Evolutionary conservation across 2,113 vertebrate genomes (phyloP).

Genomic region (Rhabdomys dilectus): DNA sequence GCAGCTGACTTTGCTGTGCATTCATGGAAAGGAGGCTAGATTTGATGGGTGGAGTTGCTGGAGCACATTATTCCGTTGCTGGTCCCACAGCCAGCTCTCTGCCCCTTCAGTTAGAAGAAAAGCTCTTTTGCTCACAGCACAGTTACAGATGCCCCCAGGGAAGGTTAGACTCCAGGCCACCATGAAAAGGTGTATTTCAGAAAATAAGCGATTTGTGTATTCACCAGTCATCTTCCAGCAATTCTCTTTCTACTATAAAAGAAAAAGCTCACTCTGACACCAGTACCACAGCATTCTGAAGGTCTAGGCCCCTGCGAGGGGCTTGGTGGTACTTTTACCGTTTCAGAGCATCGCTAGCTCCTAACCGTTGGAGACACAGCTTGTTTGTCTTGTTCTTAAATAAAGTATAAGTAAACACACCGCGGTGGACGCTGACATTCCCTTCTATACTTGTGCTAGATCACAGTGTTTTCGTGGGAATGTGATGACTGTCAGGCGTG

Average conservation of each 20-base stretch:
- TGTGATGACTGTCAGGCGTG: conserved; percentile 84
- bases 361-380: neutral
- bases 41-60: neutral
- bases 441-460: conserved; percentile 71
- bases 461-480: conserved; percentile 81
- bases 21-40: neutral
- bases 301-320: neutral
- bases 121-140: conserved; percentile 11
- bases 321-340: neutral
- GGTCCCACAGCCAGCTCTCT: neutral
- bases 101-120: neutral
- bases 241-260: neutral
- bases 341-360: neutral
- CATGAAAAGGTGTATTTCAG: neutral
- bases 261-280: neutral
- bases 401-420: conserved; percentile 20
- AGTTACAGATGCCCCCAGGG: neutral
- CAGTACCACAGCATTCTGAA: neutral
- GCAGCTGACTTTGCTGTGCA: neutral
- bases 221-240: neutral
- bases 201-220: neutral
- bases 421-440: conserved; percentile 70
- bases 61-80: neutral
- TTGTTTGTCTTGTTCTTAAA: conserved; percentile 53
- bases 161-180: neutral